Evolutionary conservation across 2,113 vertebrate species (phyloP), one percentile per base, ranked within the genome.

Genomic region (Ochotona princeps): DNA sequence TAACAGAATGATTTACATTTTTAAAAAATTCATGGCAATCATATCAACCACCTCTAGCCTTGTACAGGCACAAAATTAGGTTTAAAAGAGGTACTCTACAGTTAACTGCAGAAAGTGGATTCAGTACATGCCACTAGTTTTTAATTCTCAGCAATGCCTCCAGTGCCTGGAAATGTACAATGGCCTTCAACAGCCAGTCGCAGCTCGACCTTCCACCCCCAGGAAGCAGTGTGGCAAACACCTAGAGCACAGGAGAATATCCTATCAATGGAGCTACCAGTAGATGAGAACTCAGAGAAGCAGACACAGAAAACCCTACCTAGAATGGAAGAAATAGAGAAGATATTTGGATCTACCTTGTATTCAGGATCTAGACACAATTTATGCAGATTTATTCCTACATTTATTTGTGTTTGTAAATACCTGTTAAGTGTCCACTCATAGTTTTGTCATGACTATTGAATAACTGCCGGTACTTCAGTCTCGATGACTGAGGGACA

Each of bases 401-500:
- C 57, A 72, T 75, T 38, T 38, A 85, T 49, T 47, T 35, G 78
- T 21, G 66, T 26, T 14, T 84, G n/a, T 67, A 85, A 91, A 92
- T 99, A 99, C 99, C 99, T 97, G 99, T 99, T 96, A 99, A 97
- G 93, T 99, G 99, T 92, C 99, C 99, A 83, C 99, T 99, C 99
- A 99, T 99, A 96, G 99, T 99, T 98, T 99, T 99, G 97, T 99
- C 99, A 2, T 99, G 99, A 94, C 99, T 99, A 96, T 99, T 99
- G 97, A 99, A 99, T 78, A 99, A 98, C 96, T 99, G 99, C 73
- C 99, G 98, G 97, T 99, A 99, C 97, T 99, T 99, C 72, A 99
- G 98, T 44, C 99, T 98, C 18, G 99, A 99, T 35, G 99, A 99
- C 97, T 99, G 99, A 94, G 99, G 99, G 81, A 99, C 99, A 0